Evolutionary conservation across 1,140 invertebrate genomes (phyloP).

Genomic region (Trissolcus basalis): DNA sequence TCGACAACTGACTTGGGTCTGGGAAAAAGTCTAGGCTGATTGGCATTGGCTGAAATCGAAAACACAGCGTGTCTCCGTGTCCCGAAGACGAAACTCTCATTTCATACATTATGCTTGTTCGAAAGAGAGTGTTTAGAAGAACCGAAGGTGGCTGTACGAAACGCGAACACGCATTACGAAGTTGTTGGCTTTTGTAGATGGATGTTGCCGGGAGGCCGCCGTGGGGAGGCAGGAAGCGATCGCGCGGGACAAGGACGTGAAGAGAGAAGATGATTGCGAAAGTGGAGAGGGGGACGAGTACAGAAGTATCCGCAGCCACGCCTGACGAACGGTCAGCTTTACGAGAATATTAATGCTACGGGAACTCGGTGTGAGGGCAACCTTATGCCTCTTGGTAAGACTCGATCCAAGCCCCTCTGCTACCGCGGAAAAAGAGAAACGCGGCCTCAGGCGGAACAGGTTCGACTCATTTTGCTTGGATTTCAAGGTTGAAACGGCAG

Average conservation of each 20-base stretch:
- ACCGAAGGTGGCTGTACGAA: constrained; percentile 15
- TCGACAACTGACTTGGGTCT: background rate
- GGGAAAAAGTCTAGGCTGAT: constrained; percentile 8
- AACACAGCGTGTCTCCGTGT: constrained; percentile 44
- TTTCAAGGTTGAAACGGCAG: constrained; percentile 49
- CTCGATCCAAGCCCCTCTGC: constrained; percentile 61
- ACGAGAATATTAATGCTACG: constrained; percentile 65
- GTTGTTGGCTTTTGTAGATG: constrained; percentile 41
- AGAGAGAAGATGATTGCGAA: constrained; percentile 19
- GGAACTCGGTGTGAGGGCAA: constrained; percentile 56
- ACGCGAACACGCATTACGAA: constrained; percentile 39
- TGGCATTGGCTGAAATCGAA: constrained; percentile 29
- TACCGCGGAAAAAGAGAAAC: constrained; percentile 71
- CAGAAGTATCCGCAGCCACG: constrained; percentile 56
- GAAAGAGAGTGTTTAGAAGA: constrained; percentile 23
- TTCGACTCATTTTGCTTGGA: constrained; percentile 52
- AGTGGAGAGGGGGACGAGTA: constrained; percentile 29
- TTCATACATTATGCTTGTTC: constrained; percentile 40
- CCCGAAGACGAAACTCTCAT: constrained; percentile 12
- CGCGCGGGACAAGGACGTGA: constrained; percentile 14
- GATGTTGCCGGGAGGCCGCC: constrained; percentile 25
- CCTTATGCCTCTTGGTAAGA: constrained; percentile 51
- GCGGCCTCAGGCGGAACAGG: constrained; percentile 68
- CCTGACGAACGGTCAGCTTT: constrained; percentile 59
- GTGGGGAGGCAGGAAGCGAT: constrained; percentile 13